A percentile compares a stretch with the other conserved stretches of the same genome.
These are phyloP conservation scores for Menura novaehollandiae DNA, from an alignment of 2,113 vertebrate genomes.

Conservation along the genomic window DNA sequence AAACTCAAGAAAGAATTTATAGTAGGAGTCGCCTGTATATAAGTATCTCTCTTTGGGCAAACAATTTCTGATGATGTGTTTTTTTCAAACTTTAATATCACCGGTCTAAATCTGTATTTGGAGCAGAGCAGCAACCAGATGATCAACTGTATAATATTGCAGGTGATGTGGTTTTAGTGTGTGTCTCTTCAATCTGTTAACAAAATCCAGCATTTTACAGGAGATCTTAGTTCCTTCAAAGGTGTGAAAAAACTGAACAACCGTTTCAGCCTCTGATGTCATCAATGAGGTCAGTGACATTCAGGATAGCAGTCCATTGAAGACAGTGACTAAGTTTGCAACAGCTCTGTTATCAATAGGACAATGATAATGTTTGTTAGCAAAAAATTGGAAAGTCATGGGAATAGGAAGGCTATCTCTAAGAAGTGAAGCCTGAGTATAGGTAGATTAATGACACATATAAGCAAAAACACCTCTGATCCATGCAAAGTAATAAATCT, in stretches of 20 bases:
- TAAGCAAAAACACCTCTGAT: neutral
- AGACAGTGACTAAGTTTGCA: neutral
- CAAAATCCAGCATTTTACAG: neutral
- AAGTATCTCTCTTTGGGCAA: neutral
- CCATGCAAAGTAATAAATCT: neutral
- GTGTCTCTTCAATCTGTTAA: neutral
- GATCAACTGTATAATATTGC: rapidly evolving
- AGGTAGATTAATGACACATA: neutral
- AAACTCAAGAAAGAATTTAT: neutral
- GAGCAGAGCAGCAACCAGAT: neutral
- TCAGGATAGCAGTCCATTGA: neutral
- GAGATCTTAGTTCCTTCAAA: neutral
- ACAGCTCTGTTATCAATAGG: neutral
- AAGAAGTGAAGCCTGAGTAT: neutral
- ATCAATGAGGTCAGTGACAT: neutral
- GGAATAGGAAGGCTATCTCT: neutral
- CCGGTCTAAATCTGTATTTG: neutral
- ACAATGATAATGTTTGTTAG: neutral
- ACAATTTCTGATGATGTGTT: neutral
- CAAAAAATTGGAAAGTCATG: neutral
- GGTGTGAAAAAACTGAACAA: neutral
- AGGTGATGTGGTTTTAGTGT: neutral
- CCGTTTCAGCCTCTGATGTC: neutral
- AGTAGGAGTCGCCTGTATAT: neutral
- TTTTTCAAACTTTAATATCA: neutral